These are phyloP conservation scores for Archilochus colubris DNA, from an alignment of 2,113 vertebrate genomes.

Conservation along the genomic window DNA sequence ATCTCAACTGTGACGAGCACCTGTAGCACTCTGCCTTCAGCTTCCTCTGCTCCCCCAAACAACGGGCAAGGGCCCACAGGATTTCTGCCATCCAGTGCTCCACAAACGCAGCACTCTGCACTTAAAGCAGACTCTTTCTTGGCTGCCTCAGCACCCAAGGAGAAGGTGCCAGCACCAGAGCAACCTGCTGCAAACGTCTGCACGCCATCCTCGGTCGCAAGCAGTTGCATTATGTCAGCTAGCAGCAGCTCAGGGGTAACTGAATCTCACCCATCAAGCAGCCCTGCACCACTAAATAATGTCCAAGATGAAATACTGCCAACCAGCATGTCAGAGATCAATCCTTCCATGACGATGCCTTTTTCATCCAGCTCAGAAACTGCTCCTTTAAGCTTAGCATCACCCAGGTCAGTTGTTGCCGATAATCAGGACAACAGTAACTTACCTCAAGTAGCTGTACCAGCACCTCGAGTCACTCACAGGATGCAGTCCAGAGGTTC, in stretches of 20 bases:
- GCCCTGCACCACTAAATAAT: constrained; percentile 56
- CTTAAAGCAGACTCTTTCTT: constrained; percentile 84
- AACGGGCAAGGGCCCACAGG: constrained; percentile 77
- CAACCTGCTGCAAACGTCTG: constrained; percentile 63
- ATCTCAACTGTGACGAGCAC: constrained; percentile 80
- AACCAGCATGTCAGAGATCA: constrained; percentile 76
- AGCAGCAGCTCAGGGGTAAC: constrained; percentile 75
- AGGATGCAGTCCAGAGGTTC: constrained; percentile 93
- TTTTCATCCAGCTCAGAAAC: constrained; percentile 86
- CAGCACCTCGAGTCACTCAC: constrained; percentile 86
- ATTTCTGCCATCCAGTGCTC: constrained; percentile 78
- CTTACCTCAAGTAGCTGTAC: constrained; percentile 91
- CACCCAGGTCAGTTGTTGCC: constrained; percentile 81
- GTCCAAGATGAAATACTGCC: constrained; percentile 78
- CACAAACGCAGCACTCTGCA: constrained; percentile 77
- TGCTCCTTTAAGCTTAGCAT: constrained; percentile 78
- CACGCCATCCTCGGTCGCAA: constrained; percentile 43
- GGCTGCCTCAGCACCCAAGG: constrained; percentile 79
- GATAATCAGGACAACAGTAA: constrained; percentile 88
- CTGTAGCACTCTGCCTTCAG: constrained; percentile 74
- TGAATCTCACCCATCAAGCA: constrained; percentile 64
- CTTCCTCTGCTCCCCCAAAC: constrained; percentile 71
- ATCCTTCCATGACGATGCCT: constrained; percentile 81
- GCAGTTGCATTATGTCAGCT: constrained; percentile 72
- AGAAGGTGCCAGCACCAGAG: constrained; percentile 79